Percentiles rank a stretch among this genome's conserved stretches.
Conservation (phyloP, 2,888 invertebrate genomes). For the Fabriciana adippe region DNA sequence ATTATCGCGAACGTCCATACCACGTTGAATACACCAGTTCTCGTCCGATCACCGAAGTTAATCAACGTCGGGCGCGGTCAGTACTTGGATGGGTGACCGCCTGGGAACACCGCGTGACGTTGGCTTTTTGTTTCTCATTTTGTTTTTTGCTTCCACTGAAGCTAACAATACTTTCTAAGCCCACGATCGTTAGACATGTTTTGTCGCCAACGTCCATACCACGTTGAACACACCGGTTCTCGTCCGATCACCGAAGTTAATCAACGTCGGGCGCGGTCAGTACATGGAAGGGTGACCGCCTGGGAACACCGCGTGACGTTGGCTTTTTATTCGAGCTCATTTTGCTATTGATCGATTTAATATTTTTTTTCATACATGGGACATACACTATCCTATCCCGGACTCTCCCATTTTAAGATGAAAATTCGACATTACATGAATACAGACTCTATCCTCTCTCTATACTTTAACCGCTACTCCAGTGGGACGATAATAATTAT, state of each 20-base stretch:
- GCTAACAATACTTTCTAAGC: neutral
- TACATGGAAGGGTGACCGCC: slow-evolving; percentile 64
- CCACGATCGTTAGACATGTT: neutral
- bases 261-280: slow-evolving; percentile 58
- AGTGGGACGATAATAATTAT: too few species aligned
- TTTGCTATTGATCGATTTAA: too few species aligned
- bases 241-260: slow-evolving; percentile 59
- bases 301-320: slow-evolving; percentile 62
- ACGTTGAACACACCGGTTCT: slow-evolving; percentile 44
- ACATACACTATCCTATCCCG: too few species aligned
- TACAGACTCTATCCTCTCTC: too few species aligned
- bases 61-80: slow-evolving; percentile 57
- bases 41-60: slow-evolving; percentile 61
- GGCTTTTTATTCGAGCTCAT: too few species aligned
- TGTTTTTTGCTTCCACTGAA: too few species aligned
- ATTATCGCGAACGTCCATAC: slow-evolving; percentile 53
- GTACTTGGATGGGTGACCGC: slow-evolving; percentile 64
- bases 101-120: slow-evolving; percentile 61
- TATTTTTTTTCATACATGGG: too few species aligned
- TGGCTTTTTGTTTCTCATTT: slow-evolving; percentile 54
- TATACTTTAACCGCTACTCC: too few species aligned
- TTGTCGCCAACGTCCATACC: slow-evolving; percentile 7
- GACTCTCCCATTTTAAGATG: too few species aligned
- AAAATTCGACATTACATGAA: too few species aligned
- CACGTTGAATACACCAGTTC: slow-evolving; percentile 56